Conservation (phyloP, 1,140 invertebrate genomes). For the Drosophila baimaii region DNA sequence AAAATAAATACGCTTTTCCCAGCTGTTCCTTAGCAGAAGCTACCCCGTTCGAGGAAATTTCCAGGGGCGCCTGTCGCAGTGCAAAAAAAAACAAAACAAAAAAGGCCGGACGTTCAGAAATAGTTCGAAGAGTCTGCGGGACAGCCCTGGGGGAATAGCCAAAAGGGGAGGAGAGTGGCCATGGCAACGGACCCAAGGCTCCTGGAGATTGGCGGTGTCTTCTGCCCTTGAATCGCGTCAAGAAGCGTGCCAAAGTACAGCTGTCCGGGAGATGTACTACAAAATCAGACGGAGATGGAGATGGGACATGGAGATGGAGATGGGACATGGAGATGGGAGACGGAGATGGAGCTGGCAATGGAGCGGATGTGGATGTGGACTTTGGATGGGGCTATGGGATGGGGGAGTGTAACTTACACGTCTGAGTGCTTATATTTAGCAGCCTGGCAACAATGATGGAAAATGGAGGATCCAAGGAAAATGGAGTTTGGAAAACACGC, state of each 20-base stretch:
- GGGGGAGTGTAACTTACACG: constrained; percentile 49
- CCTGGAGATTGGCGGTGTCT: constrained; percentile 54
- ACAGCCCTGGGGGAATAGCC: constrained; percentile 14
- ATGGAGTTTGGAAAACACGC: constrained; percentile 18
- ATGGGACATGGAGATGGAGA: background rate
- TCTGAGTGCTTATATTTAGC: constrained; percentile 71
- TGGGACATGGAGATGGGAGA: no score
- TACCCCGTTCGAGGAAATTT: constrained; percentile 3
- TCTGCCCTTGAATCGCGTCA: constrained; percentile 45
- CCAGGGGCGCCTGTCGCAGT: constrained; percentile 30
- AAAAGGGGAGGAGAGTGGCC: background rate
- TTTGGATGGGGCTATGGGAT: constrained; percentile 6
- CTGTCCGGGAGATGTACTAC: constrained; percentile 52
- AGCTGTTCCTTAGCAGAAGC: background rate
- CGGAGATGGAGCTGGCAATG: background rate
- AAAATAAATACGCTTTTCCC: background rate
- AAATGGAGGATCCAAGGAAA: constrained; percentile 16
- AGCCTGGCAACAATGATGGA: constrained; percentile 55
- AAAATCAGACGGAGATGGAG: background rate
- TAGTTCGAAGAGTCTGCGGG: constrained; percentile 38
- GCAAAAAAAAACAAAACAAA: constrained; percentile 22
- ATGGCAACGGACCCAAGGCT: constrained; percentile 33
- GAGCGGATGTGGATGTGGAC: constrained; percentile 4
- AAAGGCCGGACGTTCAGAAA: constrained; percentile 55
- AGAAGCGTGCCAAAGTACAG: constrained; percentile 76